phyloP scores from a whole-genome alignment of 2,888 invertebrate genomes.

The Leptopilina myrica region DNA sequence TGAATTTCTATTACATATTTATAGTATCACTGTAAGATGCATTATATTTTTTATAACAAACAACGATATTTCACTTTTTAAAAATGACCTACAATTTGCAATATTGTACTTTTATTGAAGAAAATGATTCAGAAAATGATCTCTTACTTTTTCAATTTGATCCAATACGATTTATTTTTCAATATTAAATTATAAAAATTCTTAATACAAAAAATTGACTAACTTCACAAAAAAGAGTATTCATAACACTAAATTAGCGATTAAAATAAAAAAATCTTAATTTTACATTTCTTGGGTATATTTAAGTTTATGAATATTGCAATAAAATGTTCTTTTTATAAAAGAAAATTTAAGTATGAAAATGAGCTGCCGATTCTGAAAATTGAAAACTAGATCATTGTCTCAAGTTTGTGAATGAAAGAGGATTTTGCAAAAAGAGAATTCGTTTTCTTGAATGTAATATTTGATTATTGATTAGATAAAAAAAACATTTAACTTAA shows the following conservation, averaged over 20 bases:
- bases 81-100: background rate
- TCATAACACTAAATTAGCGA: background rate
- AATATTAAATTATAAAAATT: constrained; percentile 8
- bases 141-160: background rate
- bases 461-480: constrained; percentile 16
- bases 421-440: background rate
- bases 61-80: background rate
- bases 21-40: background rate
- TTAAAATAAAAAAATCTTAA: background rate
- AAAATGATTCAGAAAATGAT: background rate
- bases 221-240: background rate
- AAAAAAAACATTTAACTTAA: background rate
- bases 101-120: background rate
- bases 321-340: background rate
- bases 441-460: constrained; percentile 20
- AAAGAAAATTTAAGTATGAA: background rate
- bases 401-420: background rate
- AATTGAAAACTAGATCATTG: background rate
- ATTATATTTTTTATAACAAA: background rate
- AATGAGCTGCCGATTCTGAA: constrained; percentile 11
- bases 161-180: constrained; percentile 22
- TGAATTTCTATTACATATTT: background rate
- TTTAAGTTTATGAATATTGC: background rate
- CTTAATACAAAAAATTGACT: constrained; percentile 21
- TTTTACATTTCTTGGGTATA: background rate